phyloP scores from a whole-genome alignment of 2,113 vertebrate species.

The Cynopterus brachyotis region DNA sequence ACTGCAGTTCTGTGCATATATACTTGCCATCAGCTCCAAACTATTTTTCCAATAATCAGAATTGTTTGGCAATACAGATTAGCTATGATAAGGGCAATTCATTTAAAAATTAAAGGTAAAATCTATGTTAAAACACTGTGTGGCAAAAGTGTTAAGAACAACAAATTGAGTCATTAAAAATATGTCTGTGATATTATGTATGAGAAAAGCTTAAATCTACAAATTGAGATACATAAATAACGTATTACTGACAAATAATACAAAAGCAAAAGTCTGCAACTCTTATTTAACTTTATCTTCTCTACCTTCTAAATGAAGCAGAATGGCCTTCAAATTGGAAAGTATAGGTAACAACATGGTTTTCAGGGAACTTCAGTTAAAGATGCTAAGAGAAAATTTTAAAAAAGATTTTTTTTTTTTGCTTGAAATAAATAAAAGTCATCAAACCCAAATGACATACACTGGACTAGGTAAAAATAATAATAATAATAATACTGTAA shows the following conservation, averaged over 20 bases:
- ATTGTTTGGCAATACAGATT: neutral
- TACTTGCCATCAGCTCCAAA: neutral
- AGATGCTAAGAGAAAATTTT: neutral
- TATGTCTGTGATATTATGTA: neutral
- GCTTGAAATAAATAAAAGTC: neutral
- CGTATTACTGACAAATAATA: neutral
- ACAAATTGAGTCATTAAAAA: neutral
- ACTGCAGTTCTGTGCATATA: neutral
- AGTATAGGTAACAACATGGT: neutral
- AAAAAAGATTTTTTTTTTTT: neutral
- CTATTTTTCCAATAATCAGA: neutral
- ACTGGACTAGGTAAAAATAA: neutral
- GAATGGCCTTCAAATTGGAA: slow-evolving; percentile 10
- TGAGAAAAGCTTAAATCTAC: neutral
- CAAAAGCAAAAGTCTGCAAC: neutral
- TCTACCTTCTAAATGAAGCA: neutral
- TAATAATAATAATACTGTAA: neutral
- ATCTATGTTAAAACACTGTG: neutral
- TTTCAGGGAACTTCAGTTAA: neutral
- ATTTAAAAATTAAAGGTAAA: neutral
- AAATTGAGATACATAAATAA: neutral
- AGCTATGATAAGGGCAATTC: neutral
- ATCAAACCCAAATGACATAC: neutral
- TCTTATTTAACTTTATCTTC: neutral
- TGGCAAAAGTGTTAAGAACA: neutral